phyloP scores from a whole-genome alignment of 2,888 invertebrate species.

The Hyppa rectilinea region DNA sequence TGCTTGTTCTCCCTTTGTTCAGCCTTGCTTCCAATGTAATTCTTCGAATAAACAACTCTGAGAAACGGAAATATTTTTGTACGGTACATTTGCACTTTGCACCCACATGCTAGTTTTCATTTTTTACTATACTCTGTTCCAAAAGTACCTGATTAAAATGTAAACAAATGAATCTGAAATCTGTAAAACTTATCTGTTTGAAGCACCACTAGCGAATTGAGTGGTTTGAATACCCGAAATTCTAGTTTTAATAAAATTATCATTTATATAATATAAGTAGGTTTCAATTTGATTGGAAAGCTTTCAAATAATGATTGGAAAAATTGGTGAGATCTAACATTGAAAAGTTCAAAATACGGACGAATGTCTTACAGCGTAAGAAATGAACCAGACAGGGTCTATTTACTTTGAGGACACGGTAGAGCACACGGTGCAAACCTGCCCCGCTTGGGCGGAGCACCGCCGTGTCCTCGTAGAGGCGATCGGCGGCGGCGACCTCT shows the following conservation, averaged over 20 bases:
- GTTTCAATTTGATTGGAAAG: too few species aligned
- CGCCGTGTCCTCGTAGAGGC: too few species aligned
- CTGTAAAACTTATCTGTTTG: not conserved
- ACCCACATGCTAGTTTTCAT: conserved; percentile 1
- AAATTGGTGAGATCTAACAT: not conserved
- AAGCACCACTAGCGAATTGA: not conserved
- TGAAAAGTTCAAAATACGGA: not conserved
- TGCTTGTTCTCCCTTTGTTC: conserved; percentile 55
- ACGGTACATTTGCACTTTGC: conserved; percentile 4
- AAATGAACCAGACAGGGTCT: not conserved
- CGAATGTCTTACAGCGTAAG: not conserved
- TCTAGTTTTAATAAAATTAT: not conserved
- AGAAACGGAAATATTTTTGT: conserved; percentile 40
- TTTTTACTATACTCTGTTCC: not conserved
- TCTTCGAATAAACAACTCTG: conserved; percentile 54
- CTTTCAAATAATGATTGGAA: not conserved
- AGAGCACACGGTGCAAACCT: too few species aligned
- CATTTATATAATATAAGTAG: too few species aligned
- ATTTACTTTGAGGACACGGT: too few species aligned
- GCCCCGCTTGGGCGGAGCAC: too few species aligned
- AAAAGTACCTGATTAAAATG: not conserved
- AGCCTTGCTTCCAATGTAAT: conserved; percentile 42
- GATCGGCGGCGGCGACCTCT: too few species aligned
- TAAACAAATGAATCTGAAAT: not conserved
- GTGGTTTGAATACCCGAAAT: not conserved